A percentile compares a stretch with the other conserved stretches of the same genome.
Conservation (phyloP, 2,797 vertebrate species). For the Sternotherus odoratus region DNA sequence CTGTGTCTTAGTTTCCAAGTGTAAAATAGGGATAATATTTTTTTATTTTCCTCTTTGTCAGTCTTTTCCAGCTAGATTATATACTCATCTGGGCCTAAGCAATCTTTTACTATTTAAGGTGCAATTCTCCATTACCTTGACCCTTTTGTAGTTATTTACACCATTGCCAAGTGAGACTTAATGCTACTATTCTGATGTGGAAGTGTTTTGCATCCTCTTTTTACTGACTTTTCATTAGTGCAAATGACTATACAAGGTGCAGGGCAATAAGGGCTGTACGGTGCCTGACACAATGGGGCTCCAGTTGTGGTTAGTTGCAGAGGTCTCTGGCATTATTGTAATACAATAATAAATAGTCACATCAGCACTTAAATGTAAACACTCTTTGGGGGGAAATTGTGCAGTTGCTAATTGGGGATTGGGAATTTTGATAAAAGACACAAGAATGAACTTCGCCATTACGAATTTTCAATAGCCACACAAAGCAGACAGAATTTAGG, state of each 20-base stretch:
- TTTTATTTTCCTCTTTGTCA: background rate
- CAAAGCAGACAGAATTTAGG: background rate
- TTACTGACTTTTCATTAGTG: background rate
- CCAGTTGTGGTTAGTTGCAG: background rate
- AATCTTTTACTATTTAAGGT: background rate
- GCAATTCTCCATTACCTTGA: background rate
- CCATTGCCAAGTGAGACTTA: background rate
- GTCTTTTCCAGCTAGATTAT: background rate
- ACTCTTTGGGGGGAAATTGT: background rate
- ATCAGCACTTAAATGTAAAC: background rate
- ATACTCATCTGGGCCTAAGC: background rate
- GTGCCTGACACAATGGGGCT: background rate
- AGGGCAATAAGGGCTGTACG: background rate
- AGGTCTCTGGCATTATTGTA: background rate
- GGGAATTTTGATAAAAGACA: background rate
- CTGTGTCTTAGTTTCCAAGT: background rate
- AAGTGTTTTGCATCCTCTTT: background rate
- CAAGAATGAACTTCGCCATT: background rate
- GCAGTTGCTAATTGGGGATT: background rate
- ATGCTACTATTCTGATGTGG: background rate
- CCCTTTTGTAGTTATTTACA: background rate
- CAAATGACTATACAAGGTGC: background rate
- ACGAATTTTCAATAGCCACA: background rate
- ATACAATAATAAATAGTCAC: rapidly evolving
- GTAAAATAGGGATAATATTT: background rate